Base-by-base conservation (phyloP, 64 coral and sea anemone species). In the Pocillopora verrucosa region DNA sequence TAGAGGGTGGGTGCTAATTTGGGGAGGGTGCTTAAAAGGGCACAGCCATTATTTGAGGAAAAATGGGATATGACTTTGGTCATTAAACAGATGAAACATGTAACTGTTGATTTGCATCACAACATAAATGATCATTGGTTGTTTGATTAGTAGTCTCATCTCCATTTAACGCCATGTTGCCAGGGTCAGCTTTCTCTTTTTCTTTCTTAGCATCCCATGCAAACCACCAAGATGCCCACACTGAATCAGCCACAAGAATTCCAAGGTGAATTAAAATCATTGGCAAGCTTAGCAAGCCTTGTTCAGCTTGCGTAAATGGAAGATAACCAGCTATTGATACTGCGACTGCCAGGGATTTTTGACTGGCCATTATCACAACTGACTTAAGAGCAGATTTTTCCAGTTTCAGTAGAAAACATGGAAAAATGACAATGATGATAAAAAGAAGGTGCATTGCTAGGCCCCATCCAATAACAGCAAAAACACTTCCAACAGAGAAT, bases 341-440 rank as follows among this genome's bases (percentile, higher is more conserved):
- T 51, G 91, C 86, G 25, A 99, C 91, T 5, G 89, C 88, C 13
- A 99, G 63, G 15, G 97, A 95, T 74, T 99, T 99, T 74, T 93
- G 94, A 80, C 97, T 99, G 9, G 94, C 91, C 77, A 99, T 76
- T 36, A 99, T 83, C 60, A 99, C 64, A 26, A 98, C 36, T 1
- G 89, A 65, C 56, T 98, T 98, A 11, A 90, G 34, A 17, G 86
- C 87, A 60, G 95, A 86, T 65, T 30, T 84, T 1, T 89, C 86
- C 37, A 94, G 80, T 57, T 88, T 88, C 22, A 98, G 88, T 5
- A 98, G 17, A 10, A 98, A 24, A 35, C 92, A 92, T 6, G 83
- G 72, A 16, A 56, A 56, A 36, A 89, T 56, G 58, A 94, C 94
- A 17, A 94, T 88, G 0, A 94, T 73, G 24, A 88, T 74, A 82